Evolutionary conservation across 2,888 invertebrate genomes (phyloP).

Genomic region (Creontiades dilutus): DNA sequence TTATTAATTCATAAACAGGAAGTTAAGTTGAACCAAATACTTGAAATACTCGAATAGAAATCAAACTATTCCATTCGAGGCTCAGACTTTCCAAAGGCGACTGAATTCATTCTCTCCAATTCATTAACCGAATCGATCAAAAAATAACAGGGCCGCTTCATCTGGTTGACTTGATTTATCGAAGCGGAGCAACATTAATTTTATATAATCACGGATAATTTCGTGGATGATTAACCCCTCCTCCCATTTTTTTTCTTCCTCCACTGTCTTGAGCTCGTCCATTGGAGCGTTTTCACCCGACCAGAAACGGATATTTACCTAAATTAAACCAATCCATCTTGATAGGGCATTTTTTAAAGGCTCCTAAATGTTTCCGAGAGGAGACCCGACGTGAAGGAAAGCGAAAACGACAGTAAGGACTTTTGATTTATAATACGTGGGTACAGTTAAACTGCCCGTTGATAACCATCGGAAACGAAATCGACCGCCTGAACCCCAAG

Average conservation of each 20-base stretch:
- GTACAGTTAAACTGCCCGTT: slow-evolving; percentile 11
- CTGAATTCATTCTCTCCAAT: not conserved
- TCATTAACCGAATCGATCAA: slow-evolving; percentile 37
- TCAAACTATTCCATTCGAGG: not conserved
- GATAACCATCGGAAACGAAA: slow-evolving; percentile 41
- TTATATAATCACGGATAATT: slow-evolving; percentile 64
- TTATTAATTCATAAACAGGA: too few species aligned
- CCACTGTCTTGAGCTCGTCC: not conserved
- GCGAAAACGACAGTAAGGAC: slow-evolving; percentile 55
- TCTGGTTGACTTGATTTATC: slow-evolving; percentile 56
- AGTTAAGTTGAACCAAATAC: too few species aligned
- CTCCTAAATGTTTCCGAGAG: not conserved
- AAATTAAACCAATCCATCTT: slow-evolving; percentile 65
- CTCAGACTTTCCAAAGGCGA: not conserved
- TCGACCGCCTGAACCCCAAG: not conserved
- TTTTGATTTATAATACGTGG: slow-evolving; percentile 45
- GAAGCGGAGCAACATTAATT: slow-evolving; percentile 44
- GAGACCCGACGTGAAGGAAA: not conserved
- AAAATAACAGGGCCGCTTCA: slow-evolving; percentile 52
- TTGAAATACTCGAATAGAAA: not conserved
- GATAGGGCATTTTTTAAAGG: slow-evolving; percentile 48
- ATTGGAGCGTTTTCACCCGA: slow-evolving; percentile 19
- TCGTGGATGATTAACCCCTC: slow-evolving; percentile 51
- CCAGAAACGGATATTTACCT: slow-evolving; percentile 60
- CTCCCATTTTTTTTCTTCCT: too few species aligned